Percentiles rank a stretch among this genome's conserved stretches.
These are phyloP conservation scores for Drosophila fungiperda DNA, from an alignment of 2,888 invertebrate genomes.

Conservation along the genomic window DNA sequence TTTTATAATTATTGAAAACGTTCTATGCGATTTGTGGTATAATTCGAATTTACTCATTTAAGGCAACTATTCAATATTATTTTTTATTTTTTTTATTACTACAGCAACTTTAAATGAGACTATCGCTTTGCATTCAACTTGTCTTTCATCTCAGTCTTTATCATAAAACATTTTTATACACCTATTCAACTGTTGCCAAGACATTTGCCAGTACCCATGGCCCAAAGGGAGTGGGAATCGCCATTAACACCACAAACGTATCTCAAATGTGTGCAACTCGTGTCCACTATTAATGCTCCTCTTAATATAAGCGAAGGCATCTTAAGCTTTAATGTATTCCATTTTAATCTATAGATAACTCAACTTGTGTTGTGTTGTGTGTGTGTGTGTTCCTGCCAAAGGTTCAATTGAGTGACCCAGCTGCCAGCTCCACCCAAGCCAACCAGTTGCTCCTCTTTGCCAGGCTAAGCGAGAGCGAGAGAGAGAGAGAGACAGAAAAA, in stretches of 20 bases:
- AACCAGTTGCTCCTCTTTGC: conserved; percentile 49
- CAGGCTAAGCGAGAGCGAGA: conserved; percentile 19
- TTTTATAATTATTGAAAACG: neutral
- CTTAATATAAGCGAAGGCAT: neutral
- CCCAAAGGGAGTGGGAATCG: neutral
- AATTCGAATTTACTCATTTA: no score
- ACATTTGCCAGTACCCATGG: neutral
- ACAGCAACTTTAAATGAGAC: neutral
- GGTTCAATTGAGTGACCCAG: conserved; percentile 38
- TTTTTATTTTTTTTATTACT: neutral
- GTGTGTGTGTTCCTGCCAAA: conserved; percentile 27
- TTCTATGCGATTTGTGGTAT: no score
- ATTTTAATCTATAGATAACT: conserved; percentile 40
- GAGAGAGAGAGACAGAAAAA: conserved; percentile 1
- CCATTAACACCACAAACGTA: conserved; percentile 1
- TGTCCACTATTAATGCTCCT: neutral
- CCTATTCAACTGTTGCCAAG: neutral
- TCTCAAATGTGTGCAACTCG: conserved; percentile 21
- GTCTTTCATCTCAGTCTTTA: neutral
- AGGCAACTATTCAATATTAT: neutral
- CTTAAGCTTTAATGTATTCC: conserved; percentile 24
- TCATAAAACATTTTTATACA: neutral
- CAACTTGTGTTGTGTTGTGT: conserved; percentile 9
- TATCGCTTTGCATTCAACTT: neutral
- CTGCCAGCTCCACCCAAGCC: neutral